Evolutionary conservation across 2,797 vertebrate genomes (phyloP), one percentile per base, ranked within the genome.

Genomic region (Megaceryle alcyon): DNA sequence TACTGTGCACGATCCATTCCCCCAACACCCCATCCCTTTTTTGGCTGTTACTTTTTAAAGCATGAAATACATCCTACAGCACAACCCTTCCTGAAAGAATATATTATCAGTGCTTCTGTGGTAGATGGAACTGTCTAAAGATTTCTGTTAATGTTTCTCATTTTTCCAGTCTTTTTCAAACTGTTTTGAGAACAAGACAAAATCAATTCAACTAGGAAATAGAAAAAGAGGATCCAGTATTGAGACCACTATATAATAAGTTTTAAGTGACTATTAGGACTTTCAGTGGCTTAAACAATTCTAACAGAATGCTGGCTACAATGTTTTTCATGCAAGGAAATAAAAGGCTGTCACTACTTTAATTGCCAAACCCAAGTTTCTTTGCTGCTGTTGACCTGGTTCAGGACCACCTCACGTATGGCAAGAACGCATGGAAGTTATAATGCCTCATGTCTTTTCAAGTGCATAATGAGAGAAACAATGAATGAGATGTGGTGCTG

Each of bases 41-140:
- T 76, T 94, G 82, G 82, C 82, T 89, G 93, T 88, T 90, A 78
- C 37, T 94, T 94, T 94, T 94, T 66, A 90, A 91, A 92, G 49
- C 71, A 82, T 88, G 59, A 97, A 92, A 93, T 91, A 92, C 61
- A 77, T 85, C 69, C 53, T 68, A 35, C 73, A 94, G 57, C 29
- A 31, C 93, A 94, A 85, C 46, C 46, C 51, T 91, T 96, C 88
- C 88, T 93, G 76, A 85, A 95, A 64, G 59, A 90, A 90, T 94
- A 71, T 83, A 89, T 93, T 93, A 89, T 87, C 86, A 81, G 54
- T 46, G 90, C 65, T 95, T 94, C 93, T 88, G 88, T 43, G 88
- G 75, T 0, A 39, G 31, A 93, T 72, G 53, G 63, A 86, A 90
- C 54, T 60, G 51, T 79, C 72, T 91, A 28, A 89, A 87, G 82